Evolutionary conservation across 2,113 vertebrate species (phyloP), one percentile per base, ranked within the genome.

Genomic region (Argyrosomus japonicus): DNA sequence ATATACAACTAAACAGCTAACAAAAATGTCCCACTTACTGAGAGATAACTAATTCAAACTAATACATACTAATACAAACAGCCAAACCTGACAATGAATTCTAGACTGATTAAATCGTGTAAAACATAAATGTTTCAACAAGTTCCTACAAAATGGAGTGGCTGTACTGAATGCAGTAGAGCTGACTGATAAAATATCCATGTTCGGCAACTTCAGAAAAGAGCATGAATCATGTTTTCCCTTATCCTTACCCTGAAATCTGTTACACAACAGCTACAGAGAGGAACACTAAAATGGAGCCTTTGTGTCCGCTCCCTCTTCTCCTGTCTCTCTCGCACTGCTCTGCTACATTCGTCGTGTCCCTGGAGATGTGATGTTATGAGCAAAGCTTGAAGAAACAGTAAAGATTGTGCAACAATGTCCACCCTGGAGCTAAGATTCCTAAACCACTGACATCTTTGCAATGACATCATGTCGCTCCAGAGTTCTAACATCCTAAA

Each of bases 271-370:
- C 74, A 79, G 75, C 63, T 58, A 72, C 68, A 86, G 36, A 64
- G 45, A 68, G 27, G 63, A 67, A 67, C 4, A 3, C 65, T 75
- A 29, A 72, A 77, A 74, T 53, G 70, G 86, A 53, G 70, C 60
- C 80, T 88, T 83, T 81, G 82, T 87, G 72, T 86, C 75, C 62
- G 6, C 63, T 82, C 71, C 75, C 75, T 81, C 76, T 23, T 84
- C 73, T 88, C 61, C 64, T 62, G 71, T 73, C 70, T 83, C 67
- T 85, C 85, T 92, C 63, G 0, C 90, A 86, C 88, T 79, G 64
- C 80, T 63, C 85, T 83, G 88, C 79, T 83, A 92, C 79, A 90
- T 93, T 89, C 62, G 47, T 67, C 85, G 25, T 79, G 75, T 89
- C 89, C 75, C 84, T 81, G 77, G 86, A 86, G 88, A 86, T 79